Evolutionary conservation across 1,140 invertebrate species (phyloP), one percentile per base, ranked within the genome.

Genomic region (Scaptomyza montana): DNA sequence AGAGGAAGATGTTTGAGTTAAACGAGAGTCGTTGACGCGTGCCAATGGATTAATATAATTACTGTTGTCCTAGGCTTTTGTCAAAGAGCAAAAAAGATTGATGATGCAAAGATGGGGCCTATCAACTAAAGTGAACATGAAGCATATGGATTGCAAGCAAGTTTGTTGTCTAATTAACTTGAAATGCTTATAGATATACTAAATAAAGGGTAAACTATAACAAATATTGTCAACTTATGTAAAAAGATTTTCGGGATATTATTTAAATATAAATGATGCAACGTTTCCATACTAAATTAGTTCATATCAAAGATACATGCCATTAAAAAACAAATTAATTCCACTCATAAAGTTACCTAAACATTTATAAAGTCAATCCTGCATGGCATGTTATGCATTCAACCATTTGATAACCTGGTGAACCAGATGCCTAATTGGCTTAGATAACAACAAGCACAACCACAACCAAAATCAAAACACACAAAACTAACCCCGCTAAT

Each of bases 1-100:
- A 28, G 63, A 56, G 61, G 19, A 59, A 70, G 63, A 49, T 49
- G 73, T 21, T 39, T 46, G 0, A 36, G 47, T 45, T 50, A 39
- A 57, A 16, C 45, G 25, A 43, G n/a, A 41, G 19, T 12, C 47
- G 10, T 51, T 30, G 74, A 65, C 74, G 81, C 82, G 69, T 85
- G 81, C 78, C 74, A 36, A 47, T 62, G 78, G 82, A 87, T 86
- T 89, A 86, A 82, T 86, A 84, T 89, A 82, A 86, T 86, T 82
- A 86, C 84, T 41, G 75, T 87, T 86, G 82, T 89, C 71, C 67
- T 78, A 70, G 78, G 78, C 69, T 75, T 54, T 74, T 81, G 54
- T 64, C 64, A 43, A 50, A 49, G 55, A 54, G 53, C 45, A 47
- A 74, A 16, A 16, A 16, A 46, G 64, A 57, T 65, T 16, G 54